These are phyloP conservation scores for Montipora cactus DNA, from an alignment of 64 coral and sea anemone genomes.

Conservation along the genomic window DNA sequence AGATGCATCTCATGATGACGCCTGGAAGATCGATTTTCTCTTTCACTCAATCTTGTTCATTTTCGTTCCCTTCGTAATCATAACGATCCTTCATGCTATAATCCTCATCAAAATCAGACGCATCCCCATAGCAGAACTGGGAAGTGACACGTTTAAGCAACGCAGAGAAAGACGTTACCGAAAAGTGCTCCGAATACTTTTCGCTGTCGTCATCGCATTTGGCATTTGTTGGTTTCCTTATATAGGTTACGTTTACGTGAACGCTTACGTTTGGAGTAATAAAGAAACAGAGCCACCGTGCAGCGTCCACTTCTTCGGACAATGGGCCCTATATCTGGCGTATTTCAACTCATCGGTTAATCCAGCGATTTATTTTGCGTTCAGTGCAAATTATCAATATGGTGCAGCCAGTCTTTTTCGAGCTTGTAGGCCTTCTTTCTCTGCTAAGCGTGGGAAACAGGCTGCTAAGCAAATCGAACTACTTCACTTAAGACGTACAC, in stretches of 20 bases:
- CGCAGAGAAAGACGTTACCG: neutral
- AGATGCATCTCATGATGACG: neutral
- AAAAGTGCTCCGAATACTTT: conserved; percentile 2
- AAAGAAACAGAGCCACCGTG: neutral
- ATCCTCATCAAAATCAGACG: conserved; percentile 17
- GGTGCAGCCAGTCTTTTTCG: neutral
- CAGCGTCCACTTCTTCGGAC: neutral
- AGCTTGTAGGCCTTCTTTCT: neutral
- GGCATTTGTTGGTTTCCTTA: conserved; percentile 35
- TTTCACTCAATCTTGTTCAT: neutral
- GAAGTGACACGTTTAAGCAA: neutral
- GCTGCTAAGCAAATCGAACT: neutral
- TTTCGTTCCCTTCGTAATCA: neutral
- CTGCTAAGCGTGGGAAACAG: neutral
- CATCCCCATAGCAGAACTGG: neutral
- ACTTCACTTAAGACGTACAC: neutral
- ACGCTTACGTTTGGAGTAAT: neutral
- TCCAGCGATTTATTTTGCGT: conserved; percentile 14
- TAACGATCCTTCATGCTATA: neutral
- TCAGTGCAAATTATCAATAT: conserved; percentile 11
- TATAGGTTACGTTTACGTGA: neutral
- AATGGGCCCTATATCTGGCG: neutral
- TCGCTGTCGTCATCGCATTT: conserved; percentile 5
- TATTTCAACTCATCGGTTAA: conserved; percentile 15
- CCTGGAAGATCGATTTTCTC: conserved; percentile 18